phyloP scores from a whole-genome alignment of 2,113 vertebrate genomes.

The Epinephelus cyanopodus region DNA sequence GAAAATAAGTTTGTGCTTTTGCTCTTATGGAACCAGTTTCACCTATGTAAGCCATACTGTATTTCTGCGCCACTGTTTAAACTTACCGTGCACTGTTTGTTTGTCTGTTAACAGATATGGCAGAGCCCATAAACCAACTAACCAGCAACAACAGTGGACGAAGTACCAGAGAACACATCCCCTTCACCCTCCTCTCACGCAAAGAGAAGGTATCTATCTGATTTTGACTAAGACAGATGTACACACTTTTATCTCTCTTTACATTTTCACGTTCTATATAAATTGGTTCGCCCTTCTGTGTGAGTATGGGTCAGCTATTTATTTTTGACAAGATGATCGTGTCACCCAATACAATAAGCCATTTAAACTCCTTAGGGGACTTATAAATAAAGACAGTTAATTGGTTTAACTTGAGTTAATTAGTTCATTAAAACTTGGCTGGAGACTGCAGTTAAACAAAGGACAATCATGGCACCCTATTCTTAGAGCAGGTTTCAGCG shows the following conservation, averaged over 20 bases:
- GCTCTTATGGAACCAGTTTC: neutral
- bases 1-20: neutral
- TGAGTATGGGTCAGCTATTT: slow-evolving; percentile 38
- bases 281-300: neutral
- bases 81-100: slow-evolving; percentile 19
- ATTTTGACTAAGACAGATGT: neutral
- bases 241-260: neutral
- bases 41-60: neutral
- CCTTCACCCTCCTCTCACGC: slow-evolving; percentile 86
- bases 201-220: slow-evolving; percentile 89
- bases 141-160: slow-evolving; percentile 86
- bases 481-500: slow-evolving; percentile 47
- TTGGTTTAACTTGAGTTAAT: slow-evolving; percentile 78
- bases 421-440: slow-evolving; percentile 68
- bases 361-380: slow-evolving; percentile 58
- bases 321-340: slow-evolving; percentile 41
- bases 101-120: slow-evolving; percentile 87
- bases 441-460: slow-evolving; percentile 53
- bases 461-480: slow-evolving; percentile 47
- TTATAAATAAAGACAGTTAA: slow-evolving; percentile 78
- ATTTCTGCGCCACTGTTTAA: neutral
- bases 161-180: slow-evolving; percentile 84
- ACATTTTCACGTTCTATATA: neutral
- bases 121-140: slow-evolving; percentile 91
- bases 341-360: slow-evolving; percentile 59